Evolutionary conservation across 2,797 vertebrate species (phyloP).

Genomic region (Muscicapa comitata): DNA sequence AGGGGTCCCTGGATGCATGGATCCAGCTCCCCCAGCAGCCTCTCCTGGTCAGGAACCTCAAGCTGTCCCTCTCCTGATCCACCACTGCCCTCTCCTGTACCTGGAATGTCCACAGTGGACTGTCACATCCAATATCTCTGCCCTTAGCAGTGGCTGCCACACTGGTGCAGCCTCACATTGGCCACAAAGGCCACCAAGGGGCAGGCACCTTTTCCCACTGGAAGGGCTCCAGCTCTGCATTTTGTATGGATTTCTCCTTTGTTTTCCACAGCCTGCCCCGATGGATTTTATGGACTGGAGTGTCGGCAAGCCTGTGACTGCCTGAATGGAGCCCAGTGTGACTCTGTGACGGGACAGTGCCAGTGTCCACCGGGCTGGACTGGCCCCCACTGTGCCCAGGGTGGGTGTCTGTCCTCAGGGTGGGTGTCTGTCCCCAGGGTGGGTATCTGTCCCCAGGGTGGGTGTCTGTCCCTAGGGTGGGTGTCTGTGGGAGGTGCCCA

Average conservation of each 20-base stretch:
- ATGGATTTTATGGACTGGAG: constrained; percentile 88
- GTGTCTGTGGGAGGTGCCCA: not conserved
- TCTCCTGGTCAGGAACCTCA: not conserved
- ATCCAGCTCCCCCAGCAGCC: not conserved
- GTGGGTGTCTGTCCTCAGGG: constrained; percentile 70
- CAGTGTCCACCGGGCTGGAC: constrained; percentile 83
- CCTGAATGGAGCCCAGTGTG: constrained; percentile 80
- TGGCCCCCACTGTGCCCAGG: constrained; percentile 78
- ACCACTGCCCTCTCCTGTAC: not conserved
- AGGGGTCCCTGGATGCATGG: not conserved
- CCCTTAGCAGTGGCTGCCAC: not conserved
- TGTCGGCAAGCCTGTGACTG: constrained; percentile 84
- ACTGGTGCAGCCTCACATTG: fast-evolving
- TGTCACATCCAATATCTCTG: fast-evolving
- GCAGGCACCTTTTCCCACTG: not conserved
- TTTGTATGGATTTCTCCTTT: not conserved
- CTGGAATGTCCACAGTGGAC: fast-evolving
- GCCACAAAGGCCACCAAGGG: not conserved
- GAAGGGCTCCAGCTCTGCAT: not conserved
- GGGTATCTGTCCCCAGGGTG: no score
- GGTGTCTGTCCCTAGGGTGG: no score
- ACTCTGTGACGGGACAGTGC: constrained; percentile 79
- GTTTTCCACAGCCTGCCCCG: constrained; percentile 83
- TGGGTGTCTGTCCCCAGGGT: not conserved
- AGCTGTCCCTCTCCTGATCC: not conserved